Evolutionary conservation across 2,888 invertebrate species (phyloP), one percentile per base, ranked within the genome.

Genomic region (Cistogaster globosa): DNA sequence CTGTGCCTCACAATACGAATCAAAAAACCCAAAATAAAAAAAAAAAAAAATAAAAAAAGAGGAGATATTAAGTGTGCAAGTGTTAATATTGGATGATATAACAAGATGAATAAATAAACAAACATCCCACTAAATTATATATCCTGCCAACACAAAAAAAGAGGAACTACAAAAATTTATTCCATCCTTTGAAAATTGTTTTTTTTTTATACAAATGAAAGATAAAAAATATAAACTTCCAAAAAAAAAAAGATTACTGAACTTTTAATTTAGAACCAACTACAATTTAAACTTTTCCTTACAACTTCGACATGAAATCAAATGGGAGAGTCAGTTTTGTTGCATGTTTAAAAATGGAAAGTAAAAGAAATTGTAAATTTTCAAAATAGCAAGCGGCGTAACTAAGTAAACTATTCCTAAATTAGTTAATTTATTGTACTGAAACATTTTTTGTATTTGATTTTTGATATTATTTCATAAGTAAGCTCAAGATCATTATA

Each of bases 251-350:
- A 18, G 55, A 16, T 55, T 38, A 42, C 32, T 16, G 71, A 83
- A 83, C 65, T 77, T 65, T 75, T 69, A 82, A 69, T 82, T 71
- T 76, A 53, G 62, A 78, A 77, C 77, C 5, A 83, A 72, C 77
- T 72, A 26, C 67, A 83, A 83, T 77, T 83, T 72, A 83, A 83
- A 83, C 72, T 83, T 83, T 78, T 42, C 68, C 83, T 36, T 77
- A 20, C 32, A 16, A 51, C 77, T 57, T 36, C 38, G 20, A 32
- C 58, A 45, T 69, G 42, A 67, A 76, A 77, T 67, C 65, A 65
- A 72, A 58, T 45, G 77, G 77, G 77, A 83, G 45, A 55, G 62
- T 9, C 22, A 55, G 48, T 75, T 68, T 67, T 67, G 20, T 36
- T 12, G 26, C 32, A 53, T 55, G 20, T 62, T 51, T 38, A 4